These are phyloP conservation scores for Labeo catla DNA, from an alignment of 2,113 vertebrate genomes.

Conservation along the genomic window DNA sequence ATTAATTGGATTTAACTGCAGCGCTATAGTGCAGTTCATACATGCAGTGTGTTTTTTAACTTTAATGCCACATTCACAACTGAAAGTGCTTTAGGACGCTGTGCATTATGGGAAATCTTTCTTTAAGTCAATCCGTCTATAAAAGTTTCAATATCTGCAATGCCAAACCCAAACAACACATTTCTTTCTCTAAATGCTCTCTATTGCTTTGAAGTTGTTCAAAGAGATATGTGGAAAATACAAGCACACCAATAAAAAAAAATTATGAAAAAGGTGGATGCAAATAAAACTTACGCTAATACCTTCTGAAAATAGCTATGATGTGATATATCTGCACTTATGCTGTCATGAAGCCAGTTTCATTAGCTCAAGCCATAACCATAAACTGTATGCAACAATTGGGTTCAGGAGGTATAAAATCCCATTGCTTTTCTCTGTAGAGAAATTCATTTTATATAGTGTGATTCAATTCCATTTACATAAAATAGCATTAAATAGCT, in stretches of 20 bases:
- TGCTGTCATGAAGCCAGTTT: neutral
- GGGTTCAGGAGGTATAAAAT: neutral
- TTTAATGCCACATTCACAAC: neutral
- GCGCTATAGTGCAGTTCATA: neutral
- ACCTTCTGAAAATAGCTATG: neutral
- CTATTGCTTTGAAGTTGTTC: neutral
- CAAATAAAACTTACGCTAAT: neutral
- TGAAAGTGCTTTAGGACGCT: neutral
- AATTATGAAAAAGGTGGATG: neutral
- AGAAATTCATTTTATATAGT: neutral
- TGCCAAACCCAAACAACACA: neutral
- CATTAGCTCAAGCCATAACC: constrained; percentile 7
- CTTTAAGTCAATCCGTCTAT: neutral
- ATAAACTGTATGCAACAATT: neutral
- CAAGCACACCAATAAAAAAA: neutral
- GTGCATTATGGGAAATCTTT: neutral
- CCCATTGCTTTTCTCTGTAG: neutral
- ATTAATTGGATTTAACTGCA: constrained; percentile 1
- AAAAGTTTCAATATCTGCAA: neutral
- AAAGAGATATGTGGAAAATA: neutral
- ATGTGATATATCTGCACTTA: neutral
- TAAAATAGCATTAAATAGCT: neutral
- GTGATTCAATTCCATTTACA: neutral
- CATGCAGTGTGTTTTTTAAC: neutral
- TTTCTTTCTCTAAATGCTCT: neutral